Evolutionary conservation across 2,888 invertebrate genomes (phyloP).

Genomic region (Calephelis perditalis): DNA sequence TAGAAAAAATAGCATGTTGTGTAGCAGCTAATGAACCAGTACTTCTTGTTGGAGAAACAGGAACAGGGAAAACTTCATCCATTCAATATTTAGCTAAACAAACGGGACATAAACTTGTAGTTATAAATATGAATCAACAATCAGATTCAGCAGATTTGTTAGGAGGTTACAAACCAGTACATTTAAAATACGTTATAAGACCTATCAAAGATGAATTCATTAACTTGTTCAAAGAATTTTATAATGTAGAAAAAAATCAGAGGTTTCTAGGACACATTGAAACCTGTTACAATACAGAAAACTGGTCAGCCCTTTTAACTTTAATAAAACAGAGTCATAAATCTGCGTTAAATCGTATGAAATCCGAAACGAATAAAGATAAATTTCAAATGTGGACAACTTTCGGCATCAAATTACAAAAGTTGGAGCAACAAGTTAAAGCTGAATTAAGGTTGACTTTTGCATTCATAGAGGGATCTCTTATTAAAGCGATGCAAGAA

Average conservation of each 20-base stretch:
- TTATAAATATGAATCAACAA: constrained; percentile 99
- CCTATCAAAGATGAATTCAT: constrained; percentile 92
- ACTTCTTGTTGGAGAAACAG: constrained; percentile 97
- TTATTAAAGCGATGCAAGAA: constrained; percentile 92
- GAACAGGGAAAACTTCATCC: constrained; percentile 97
- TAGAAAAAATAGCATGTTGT: constrained; percentile 94
- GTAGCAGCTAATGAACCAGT: constrained; percentile 92
- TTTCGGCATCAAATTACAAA: constrained; percentile 82
- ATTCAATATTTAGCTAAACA: constrained; percentile 93
- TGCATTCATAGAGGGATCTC: constrained; percentile 94
- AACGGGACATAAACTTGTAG: constrained; percentile 90
- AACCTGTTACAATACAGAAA: constrained; percentile 84
- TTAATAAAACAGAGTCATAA: constrained; percentile 86
- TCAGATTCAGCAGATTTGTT: constrained; percentile 97
- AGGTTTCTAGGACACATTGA: constrained; percentile 90
- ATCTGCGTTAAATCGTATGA: constrained; percentile 80
- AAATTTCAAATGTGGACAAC: constrained; percentile 80
- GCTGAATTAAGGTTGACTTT: constrained; percentile 87
- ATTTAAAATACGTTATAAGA: constrained; percentile 88
- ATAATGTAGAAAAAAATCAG: constrained; percentile 85
- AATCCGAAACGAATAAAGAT: constrained; percentile 44
- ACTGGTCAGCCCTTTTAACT: constrained; percentile 84
- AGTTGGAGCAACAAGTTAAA: constrained; percentile 86
- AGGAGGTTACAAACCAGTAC: constrained; percentile 98
- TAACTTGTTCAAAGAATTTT: constrained; percentile 87